Evolutionary conservation across 2,888 invertebrate species (phyloP).

Genomic region (Lasioglossum vierecki): DNA sequence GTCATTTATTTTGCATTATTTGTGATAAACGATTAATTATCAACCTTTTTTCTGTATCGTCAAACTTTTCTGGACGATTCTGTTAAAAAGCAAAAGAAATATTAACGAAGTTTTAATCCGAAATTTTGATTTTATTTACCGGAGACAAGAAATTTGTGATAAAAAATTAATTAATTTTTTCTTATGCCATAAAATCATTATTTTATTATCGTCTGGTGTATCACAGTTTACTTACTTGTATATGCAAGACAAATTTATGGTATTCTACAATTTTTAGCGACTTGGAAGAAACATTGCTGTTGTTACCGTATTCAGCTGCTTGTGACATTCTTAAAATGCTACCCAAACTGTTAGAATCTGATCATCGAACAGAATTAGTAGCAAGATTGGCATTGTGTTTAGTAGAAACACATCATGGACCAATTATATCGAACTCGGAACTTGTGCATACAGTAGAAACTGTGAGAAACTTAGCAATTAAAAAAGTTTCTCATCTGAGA

Average conservation of each 20-base stretch:
- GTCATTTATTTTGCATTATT: too few relatives aligned
- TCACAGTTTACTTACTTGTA: neutral
- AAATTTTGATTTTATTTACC: too few relatives aligned
- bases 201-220: too few relatives aligned
- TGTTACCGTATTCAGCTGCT: conserved; percentile 93
- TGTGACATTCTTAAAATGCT: conserved; percentile 91
- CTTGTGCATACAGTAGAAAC: conserved; percentile 88
- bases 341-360: conserved; percentile 88
- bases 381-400: conserved; percentile 91
- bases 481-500: conserved; percentile 87
- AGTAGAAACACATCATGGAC: conserved; percentile 90
- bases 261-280: conserved; percentile 87
- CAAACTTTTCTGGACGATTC: too few relatives aligned
- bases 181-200: too few relatives aligned
- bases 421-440: conserved; percentile 90
- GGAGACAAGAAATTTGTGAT: too few relatives aligned
- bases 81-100: too few relatives aligned
- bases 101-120: too few relatives aligned
- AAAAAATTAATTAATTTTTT: too few relatives aligned
- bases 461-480: conserved; percentile 86
- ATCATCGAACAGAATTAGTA: conserved; percentile 91
- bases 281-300: conserved; percentile 94
- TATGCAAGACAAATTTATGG: conserved; percentile 17
- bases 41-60: too few relatives aligned
- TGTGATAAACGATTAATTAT: too few relatives aligned